These are phyloP conservation scores for Micronycteris hirsuta DNA, from an alignment of 2,113 vertebrate genomes.

Conservation along the genomic window DNA sequence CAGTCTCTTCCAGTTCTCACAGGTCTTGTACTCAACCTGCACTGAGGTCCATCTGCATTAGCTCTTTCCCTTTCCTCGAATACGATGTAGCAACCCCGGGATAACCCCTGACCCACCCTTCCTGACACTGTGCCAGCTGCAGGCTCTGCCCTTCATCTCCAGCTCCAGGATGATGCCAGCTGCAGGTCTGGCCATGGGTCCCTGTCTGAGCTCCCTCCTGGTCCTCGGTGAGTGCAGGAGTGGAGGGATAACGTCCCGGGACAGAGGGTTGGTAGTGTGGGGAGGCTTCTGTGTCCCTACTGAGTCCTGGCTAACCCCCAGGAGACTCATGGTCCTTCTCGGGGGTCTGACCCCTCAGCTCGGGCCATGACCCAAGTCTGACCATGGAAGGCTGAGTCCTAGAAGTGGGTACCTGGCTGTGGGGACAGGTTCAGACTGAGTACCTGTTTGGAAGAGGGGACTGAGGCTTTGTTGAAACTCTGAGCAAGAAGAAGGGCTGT, in stretches of 20 bases:
- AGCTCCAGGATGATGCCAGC: fast-evolving
- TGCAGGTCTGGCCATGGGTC: background rate
- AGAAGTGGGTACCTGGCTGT: fast-evolving
- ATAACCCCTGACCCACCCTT: fast-evolving
- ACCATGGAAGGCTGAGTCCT: background rate
- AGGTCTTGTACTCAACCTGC: background rate
- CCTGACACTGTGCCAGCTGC: background rate
- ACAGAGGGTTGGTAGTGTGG: too few species aligned
- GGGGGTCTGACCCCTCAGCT: too few species aligned
- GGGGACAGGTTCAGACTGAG: background rate
- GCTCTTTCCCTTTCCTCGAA: background rate
- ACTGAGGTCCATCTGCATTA: too few species aligned
- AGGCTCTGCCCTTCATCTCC: background rate
- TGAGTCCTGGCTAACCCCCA: background rate
- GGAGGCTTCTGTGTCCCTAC: background rate
- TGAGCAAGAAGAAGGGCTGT: background rate
- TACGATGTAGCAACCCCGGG: fast-evolving
- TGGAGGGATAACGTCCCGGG: fast-evolving
- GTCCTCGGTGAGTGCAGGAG: conserved; percentile 19
- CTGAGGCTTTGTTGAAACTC: background rate
- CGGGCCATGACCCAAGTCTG: background rate
- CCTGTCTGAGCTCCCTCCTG: background rate
- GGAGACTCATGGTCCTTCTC: fast-evolving
- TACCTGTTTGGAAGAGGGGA: background rate
- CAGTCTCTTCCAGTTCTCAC: background rate